These are phyloP conservation scores for Drosophila arawakana DNA, from an alignment of 1,140 invertebrate genomes.

Conservation along the genomic window DNA sequence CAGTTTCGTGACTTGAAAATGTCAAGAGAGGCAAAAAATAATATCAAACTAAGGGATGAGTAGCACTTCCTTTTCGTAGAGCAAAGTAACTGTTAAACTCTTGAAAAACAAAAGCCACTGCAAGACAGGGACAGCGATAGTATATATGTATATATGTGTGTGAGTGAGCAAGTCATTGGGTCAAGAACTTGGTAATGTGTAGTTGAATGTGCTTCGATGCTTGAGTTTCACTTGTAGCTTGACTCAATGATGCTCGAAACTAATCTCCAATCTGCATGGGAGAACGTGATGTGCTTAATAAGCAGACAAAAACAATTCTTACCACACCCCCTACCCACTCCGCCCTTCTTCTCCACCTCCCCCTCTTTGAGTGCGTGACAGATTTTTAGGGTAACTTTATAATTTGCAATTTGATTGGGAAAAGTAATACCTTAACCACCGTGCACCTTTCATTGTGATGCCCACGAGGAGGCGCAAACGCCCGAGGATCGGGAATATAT, in stretches of 20 bases:
- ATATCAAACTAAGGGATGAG: slow-evolving; percentile 50
- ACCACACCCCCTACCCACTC: not conserved
- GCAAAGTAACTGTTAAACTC: slow-evolving; percentile 59
- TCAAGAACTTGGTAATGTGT: slow-evolving; percentile 57
- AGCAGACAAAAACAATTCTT: slow-evolving; percentile 42
- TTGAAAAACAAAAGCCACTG: slow-evolving; percentile 70
- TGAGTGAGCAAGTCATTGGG: slow-evolving; percentile 37
- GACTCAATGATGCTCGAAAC: slow-evolving; percentile 73
- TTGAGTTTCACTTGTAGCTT: slow-evolving; percentile 5
- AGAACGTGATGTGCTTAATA: slow-evolving; percentile 79
- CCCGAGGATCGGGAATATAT: slow-evolving; percentile 90
- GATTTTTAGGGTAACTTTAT: slow-evolving; percentile 25
- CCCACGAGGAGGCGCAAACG: slow-evolving; percentile 75
- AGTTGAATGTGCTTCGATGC: slow-evolving; percentile 7
- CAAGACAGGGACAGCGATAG: slow-evolving; percentile 21
- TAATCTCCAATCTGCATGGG: slow-evolving; percentile 79
- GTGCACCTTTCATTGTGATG: slow-evolving; percentile 83
- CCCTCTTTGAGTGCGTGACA: slow-evolving; percentile 27
- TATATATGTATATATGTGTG: too few species aligned
- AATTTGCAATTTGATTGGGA: slow-evolving; percentile 45
- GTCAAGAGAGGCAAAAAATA: slow-evolving; percentile 30
- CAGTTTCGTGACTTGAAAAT: slow-evolving; percentile 48
- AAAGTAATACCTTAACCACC: slow-evolving; percentile 84
- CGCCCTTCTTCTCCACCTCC: not conserved
- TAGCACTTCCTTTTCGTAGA: slow-evolving; percentile 46